Conservation (phyloP, 2,113 vertebrate species). For the Marmota monax region DNA sequence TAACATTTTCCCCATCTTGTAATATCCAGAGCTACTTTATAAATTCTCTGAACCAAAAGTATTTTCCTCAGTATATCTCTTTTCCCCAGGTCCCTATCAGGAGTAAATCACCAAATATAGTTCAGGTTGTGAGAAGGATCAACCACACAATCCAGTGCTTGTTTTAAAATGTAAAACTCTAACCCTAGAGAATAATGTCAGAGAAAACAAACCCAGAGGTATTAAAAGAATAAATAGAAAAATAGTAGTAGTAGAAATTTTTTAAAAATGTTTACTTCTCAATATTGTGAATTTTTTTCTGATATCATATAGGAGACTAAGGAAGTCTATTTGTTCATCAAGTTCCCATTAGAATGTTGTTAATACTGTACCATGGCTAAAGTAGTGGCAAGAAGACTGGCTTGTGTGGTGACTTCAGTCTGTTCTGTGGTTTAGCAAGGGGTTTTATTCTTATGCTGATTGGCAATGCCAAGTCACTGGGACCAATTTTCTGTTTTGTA, state of each 20-base stretch:
- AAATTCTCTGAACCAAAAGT: constrained; percentile 81
- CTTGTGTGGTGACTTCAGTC: constrained; percentile 78
- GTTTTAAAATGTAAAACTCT: constrained; percentile 63
- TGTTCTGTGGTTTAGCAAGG: constrained; percentile 37
- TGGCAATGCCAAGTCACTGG: constrained; percentile 86
- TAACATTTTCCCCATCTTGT: constrained; percentile 84
- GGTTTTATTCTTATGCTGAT: constrained; percentile 63
- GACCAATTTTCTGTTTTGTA: constrained; percentile 87
- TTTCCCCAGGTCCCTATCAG: constrained; percentile 36
- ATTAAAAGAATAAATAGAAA: constrained; percentile 48
- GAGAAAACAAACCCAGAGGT: constrained; percentile 16
- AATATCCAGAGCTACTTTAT: constrained; percentile 86
- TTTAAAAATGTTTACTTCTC: constrained; percentile 64
- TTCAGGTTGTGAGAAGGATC: constrained; percentile 74
- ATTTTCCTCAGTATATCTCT: constrained; percentile 76
- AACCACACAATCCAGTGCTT: constrained; percentile 77
- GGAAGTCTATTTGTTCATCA: constrained; percentile 64
- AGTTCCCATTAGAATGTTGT: constrained; percentile 65
- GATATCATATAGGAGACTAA: constrained; percentile 32
- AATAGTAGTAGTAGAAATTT: not conserved
- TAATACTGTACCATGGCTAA: constrained; percentile 4
- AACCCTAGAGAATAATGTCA: constrained; percentile 10
- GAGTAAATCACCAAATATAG: constrained; percentile 72
- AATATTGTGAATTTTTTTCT: constrained; percentile 64
- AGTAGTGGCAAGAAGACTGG: constrained; percentile 56